Percentiles rank a stretch among this genome's conserved stretches.
These are phyloP conservation scores for Clarias macrocephalus DNA, from an alignment of 2,113 vertebrate genomes.

Conservation along the genomic window DNA sequence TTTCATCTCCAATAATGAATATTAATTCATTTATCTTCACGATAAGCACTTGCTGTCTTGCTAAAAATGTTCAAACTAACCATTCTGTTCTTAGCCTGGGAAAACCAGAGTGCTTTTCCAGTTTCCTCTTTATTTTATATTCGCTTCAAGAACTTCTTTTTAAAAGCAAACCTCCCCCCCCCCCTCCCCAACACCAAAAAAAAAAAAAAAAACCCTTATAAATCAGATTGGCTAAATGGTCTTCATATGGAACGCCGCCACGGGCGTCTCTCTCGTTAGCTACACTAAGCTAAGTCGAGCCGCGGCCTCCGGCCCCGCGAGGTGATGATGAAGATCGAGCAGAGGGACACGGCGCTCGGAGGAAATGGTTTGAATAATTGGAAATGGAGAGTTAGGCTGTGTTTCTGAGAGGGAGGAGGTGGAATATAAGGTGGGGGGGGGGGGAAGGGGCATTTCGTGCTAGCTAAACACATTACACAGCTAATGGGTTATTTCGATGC, in stretches of 20 bases:
- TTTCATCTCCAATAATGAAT: constrained; percentile 74
- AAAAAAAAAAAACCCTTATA: background rate
- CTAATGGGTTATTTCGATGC: constrained; percentile 71
- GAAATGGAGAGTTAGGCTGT: constrained; percentile 69
- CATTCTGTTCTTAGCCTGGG: constrained; percentile 64
- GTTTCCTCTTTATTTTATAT: background rate
- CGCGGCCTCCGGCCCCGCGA: constrained; percentile 8
- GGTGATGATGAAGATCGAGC: constrained; percentile 48
- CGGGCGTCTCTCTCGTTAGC: constrained; percentile 18
- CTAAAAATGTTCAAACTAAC: constrained; percentile 72
- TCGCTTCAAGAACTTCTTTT: background rate
- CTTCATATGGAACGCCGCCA: background rate
- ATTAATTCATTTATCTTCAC: constrained; percentile 78
- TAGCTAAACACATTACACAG: constrained; percentile 61
- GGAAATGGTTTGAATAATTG: constrained; percentile 75
- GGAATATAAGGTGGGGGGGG: constrained; percentile 43
- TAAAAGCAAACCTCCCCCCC: background rate
- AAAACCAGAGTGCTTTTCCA: constrained; percentile 59
- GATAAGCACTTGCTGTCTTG: constrained; percentile 75
- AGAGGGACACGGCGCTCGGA: constrained; percentile 42
- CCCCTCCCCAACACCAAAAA: background rate
- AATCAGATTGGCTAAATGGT: constrained; percentile 21
- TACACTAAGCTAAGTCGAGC: background rate
- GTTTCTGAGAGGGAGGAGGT: constrained; percentile 63
- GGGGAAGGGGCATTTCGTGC: constrained; percentile 55